These are phyloP conservation scores for Sitobion miscanthi DNA, from an alignment of 1,140 invertebrate species.

Conservation along the genomic window DNA sequence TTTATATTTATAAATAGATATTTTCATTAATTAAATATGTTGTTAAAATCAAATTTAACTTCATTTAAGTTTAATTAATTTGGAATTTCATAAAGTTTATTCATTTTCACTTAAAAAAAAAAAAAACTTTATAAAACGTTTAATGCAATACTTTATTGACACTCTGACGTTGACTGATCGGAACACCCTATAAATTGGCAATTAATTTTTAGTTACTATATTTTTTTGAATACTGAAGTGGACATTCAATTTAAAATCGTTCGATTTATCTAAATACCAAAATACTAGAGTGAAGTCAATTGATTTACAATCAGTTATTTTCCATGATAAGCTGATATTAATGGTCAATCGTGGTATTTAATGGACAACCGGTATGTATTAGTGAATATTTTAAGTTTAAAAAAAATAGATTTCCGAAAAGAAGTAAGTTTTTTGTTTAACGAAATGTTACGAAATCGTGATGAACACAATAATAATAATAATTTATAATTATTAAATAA, in stretches of 20 bases:
- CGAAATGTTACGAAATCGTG: not conserved
- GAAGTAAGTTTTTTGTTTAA: not conserved
- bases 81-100: not conserved
- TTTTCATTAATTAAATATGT: not conserved
- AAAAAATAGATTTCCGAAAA: not conserved
- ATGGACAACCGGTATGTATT: not conserved
- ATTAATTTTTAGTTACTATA: not conserved
- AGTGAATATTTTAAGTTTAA: not conserved
- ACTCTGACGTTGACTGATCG: conserved; percentile 8
- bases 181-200: not conserved
- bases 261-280: not conserved
- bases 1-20: not conserved
- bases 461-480: not conserved
- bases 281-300: not conserved
- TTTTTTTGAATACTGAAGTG: not conserved
- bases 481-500: too few species aligned
- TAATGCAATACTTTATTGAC: not conserved
- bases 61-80: not conserved
- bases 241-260: not conserved
- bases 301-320: not conserved
- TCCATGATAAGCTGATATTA: not conserved
- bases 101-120: not conserved
- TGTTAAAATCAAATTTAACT: not conserved
- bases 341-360: not conserved
- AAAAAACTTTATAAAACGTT: not conserved